Evolutionary conservation across 2,797 vertebrate genomes (phyloP), one percentile per base, ranked within the genome.

Genomic region (Ctenochaetus hawaiiensis): DNA sequence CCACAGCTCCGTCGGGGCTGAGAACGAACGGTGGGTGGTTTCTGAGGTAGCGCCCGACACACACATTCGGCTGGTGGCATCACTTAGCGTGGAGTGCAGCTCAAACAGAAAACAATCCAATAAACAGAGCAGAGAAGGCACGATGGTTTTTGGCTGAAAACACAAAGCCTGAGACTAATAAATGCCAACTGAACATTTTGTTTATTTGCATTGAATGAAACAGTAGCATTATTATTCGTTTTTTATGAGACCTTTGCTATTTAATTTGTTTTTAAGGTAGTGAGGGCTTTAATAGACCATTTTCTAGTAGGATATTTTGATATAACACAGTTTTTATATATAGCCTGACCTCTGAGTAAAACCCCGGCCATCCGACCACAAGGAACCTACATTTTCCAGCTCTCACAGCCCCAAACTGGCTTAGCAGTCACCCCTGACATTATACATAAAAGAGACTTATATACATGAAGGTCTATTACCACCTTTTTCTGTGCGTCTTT

Each of bases 21-120:
- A 92, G 91, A 90, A 87, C 77, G 80, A 87, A 83, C 75, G 58
- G 87, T 91, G 90, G 92, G 90, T 88, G 91, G 92, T 91, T 94
- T 92, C 86, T 92, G 91, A 92, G 92, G 90, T 83, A 83, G 66
- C 43, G 82, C 83, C 67, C 60, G 57, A 84, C 86, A 87, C 84
- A 87, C 84, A 89, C 84, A 87, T 16, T 69, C 82, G 69, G 34
- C 57, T 67, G 82, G 86, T 86, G 83, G 86, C 85, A 83, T 79
- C 57, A 54, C 75, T 86, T 77, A 71, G 72, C 39, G 66, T 54
- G 68, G 73, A 86, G 81, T 16, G 65, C 59, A 78, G 78, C 79
- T 82, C 75, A 74, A 85, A 82, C 80, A 78, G 68, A 91, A 86
- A 88, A 88, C 82, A 75, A 79, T 80, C 72, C 86, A 85, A 84